Conservation (phyloP, 2,113 vertebrate genomes). For the Piaya cayana region DNA sequence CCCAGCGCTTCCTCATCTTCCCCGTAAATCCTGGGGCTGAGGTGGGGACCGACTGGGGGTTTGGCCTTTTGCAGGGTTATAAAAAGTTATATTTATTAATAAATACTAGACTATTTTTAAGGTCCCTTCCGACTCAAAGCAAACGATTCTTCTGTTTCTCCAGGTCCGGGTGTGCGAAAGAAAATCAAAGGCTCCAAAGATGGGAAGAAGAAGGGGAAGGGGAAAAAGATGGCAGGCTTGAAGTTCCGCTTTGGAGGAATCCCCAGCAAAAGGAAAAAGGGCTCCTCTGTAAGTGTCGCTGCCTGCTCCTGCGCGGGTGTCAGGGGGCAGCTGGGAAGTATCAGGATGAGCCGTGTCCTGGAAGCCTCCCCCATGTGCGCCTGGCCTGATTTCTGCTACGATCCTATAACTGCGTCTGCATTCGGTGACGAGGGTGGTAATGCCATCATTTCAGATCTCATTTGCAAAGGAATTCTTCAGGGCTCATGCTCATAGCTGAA, state of each 20-base stretch:
- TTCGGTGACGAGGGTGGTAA: background rate
- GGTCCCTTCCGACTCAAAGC: too few species aligned
- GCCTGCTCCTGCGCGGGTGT: fast-evolving
- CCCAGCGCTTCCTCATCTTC: background rate
- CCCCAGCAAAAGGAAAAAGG: constrained; percentile 92
- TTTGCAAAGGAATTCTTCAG: constrained; percentile 9
- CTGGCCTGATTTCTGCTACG: background rate
- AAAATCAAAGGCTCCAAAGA: constrained; percentile 89
- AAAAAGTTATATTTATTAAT: too few species aligned
- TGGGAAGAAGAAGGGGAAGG: constrained; percentile 89
- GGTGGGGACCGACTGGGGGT: background rate
- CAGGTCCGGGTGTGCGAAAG: constrained; percentile 92
- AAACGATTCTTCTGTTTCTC: background rate
- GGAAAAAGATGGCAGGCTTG: constrained; percentile 84
- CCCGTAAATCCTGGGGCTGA: background rate
- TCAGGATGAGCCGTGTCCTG: background rate
- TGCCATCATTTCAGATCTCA: background rate
- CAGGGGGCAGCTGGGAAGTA: background rate
- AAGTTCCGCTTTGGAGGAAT: constrained; percentile 90
- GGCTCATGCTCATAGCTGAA: constrained; percentile 12
- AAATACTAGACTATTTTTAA: too few species aligned
- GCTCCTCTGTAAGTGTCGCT: constrained; percentile 84
- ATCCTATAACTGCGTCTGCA: background rate
- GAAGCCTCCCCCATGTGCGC: fast-evolving
- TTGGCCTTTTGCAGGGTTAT: background rate